Percentiles rank a stretch among this genome's conserved stretches.
Evolutionary conservation across 2,888 invertebrate species (phyloP).

Genomic region (Trichogramma dendrolimi): DNA sequence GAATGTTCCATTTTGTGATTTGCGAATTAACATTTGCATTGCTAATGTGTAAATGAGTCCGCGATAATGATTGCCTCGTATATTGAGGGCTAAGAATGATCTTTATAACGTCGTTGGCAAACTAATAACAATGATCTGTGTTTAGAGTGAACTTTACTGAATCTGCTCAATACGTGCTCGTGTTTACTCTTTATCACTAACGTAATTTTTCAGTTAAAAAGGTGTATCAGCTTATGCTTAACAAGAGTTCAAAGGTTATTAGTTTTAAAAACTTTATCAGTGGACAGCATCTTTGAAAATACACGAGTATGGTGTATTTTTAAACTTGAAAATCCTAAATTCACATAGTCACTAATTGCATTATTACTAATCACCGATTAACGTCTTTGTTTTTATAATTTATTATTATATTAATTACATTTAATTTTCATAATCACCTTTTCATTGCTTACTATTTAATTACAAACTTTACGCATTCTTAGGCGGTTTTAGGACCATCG

Average conservation of each 20-base stretch:
- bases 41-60: no score
- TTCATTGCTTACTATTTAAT: conserved; percentile 31
- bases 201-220: conserved; percentile 38
- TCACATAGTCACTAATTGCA: conserved; percentile 8
- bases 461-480: conserved; percentile 45
- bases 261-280: conserved; percentile 37
- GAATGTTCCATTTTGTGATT: no score
- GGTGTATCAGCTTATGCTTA: conserved; percentile 36
- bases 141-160: conserved; percentile 28
- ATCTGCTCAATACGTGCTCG: conserved; percentile 3
- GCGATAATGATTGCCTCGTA: no score
- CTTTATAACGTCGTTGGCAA: conserved; percentile 5
- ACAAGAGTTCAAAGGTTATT: conserved; percentile 41
- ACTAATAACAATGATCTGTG: conserved; percentile 10
- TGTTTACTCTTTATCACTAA: conserved; percentile 42
- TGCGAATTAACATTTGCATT: no score
- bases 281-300: conserved; percentile 36
- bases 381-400: conserved; percentile 32
- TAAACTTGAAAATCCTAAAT: conserved; percentile 21
- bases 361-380: conserved; percentile 41
- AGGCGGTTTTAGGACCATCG: conserved; percentile 42
- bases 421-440: conserved; percentile 29
- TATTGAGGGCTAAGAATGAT: no score
- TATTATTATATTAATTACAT: conserved; percentile 38
- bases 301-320: conserved; percentile 23